Conservation (phyloP, 1,140 invertebrate genomes). For the Brevipalpus yothersi region DNA sequence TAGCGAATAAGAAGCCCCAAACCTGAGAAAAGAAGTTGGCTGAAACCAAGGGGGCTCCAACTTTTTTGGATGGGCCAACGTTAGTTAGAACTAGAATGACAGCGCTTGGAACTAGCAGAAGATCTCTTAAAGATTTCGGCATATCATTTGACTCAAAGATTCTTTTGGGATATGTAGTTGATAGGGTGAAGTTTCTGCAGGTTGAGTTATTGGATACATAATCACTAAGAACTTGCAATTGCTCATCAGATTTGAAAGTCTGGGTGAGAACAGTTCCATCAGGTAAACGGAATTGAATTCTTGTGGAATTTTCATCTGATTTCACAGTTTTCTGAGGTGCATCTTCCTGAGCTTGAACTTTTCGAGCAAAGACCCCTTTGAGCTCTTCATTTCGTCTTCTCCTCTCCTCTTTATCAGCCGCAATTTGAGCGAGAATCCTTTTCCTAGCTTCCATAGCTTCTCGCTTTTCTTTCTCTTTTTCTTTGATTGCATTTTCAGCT, state of each 20-base stretch:
- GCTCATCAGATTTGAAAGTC: conserved; percentile 30
- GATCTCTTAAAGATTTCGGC: conserved; percentile 30
- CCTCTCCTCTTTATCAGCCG: neutral
- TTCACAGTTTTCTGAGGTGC: neutral
- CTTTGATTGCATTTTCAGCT: conserved; percentile 31
- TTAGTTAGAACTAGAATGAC: conserved; percentile 39
- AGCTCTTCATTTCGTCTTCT: neutral
- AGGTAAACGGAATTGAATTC: conserved; percentile 42
- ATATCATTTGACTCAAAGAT: conserved; percentile 38
- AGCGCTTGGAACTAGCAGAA: conserved; percentile 49
- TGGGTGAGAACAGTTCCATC: conserved; percentile 39
- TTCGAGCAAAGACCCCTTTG: neutral
- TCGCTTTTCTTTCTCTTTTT: conserved; percentile 40
- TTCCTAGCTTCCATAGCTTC: conserved; percentile 32
- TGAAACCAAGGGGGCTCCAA: neutral
- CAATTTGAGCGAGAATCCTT: conserved; percentile 3
- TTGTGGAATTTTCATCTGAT: conserved; percentile 13
- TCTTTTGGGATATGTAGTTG: conserved; percentile 47
- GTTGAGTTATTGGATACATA: conserved; percentile 7
- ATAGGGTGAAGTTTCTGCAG: conserved; percentile 35
- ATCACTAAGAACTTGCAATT: conserved; percentile 18
- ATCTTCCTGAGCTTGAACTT: neutral
- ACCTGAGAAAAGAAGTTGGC: neutral
- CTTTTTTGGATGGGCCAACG: neutral
- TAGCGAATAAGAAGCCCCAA: neutral